Evolutionary conservation across 53 echinoderm and acorn worm species (phyloP), one percentile per base, ranked within the genome.

Genomic region (Astropecten irregularis): DNA sequence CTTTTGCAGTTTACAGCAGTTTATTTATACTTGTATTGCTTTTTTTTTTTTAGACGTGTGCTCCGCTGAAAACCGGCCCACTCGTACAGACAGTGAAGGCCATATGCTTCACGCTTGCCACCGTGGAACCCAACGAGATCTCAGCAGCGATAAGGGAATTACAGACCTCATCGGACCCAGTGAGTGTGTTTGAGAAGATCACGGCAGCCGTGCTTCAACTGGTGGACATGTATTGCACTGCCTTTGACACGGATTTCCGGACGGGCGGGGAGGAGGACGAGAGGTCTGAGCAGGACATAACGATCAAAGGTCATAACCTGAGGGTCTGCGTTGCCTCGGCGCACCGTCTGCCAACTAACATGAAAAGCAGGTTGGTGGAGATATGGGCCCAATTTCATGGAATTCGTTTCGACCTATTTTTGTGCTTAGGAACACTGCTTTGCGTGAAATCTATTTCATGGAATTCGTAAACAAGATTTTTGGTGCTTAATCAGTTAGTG

Each of bases 71-170:
- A 52, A 84, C 73, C 0, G 89, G 84, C 23, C 96, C 93, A 0
- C 88, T 99, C 0, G 90, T 95, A 54, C 99, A 99, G 65, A 88
- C 95, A 9, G 92, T 94, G 48, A 99, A 99, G 56, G 99, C 90
- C 6, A 94, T 99, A 54, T 95, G 94, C 40, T 87, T 88, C 46
- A 94, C 94, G 1, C 90, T 99, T 9, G 99, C 94, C 61, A 81
- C 83, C 14, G 90, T 99, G 2, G 99, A 99, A 52, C 89, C 99
- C 53, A 99, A 95, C 84, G 85, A 83, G 29, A 95, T 99, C 64
- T 86, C 94, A 27, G 76, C 73, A 18, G 89, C 91, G 3, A 87
- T 94, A 36, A 85, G 49, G 1, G 85, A 61, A 49, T 18, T 62
- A 18, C 62, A 72, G 36, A 73, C 31, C 2, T 61, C 73, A 8